Evolutionary conservation across 2,888 invertebrate species (phyloP), one percentile per base, ranked within the genome.

Genomic region (Pristionchus exspectatus): DNA sequence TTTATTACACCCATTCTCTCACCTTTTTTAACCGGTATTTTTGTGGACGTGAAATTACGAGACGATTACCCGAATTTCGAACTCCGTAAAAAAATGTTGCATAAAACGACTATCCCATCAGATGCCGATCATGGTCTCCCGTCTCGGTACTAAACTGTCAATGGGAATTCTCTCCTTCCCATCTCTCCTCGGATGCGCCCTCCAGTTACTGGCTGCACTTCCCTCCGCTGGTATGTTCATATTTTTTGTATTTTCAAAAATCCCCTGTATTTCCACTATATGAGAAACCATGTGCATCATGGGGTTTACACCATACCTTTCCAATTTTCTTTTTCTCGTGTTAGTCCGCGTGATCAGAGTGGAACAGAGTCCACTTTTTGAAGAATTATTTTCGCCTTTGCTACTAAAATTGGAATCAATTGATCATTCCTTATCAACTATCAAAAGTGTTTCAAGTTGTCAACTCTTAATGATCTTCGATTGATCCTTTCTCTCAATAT

Each of bases 71-170:
- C n/a, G n/a, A n/a, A n/a, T n/a, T n/a, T n/a, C n/a, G n/a, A n/a
- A n/a, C n/a, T n/a, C n/a, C n/a, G n/a, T n/a, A n/a, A n/a, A n/a
- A n/a, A n/a, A n/a, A n/a, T n/a, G n/a, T n/a, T n/a, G n/a, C n/a
- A n/a, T n/a, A n/a, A n/a, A n/a, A n/a, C n/a, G n/a, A n/a, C n/a
- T n/a, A n/a, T n/a, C n/a, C n/a, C n/a, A 91, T 87, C 81, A 94
- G 94, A 93, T 94, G n/a, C 94, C 94, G 3, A 90, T 91, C 84
- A 86, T 94, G 63, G 92, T 93, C 7, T 90, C 91, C 44, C 92
- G 90, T 66, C 77, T 94, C 83, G 94, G 94, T 54, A 93, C 94
- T 14, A 93, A 93, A 87, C 85, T 87, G 30, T 90, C 94, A 10
- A 91, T 93, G 90, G 90, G 91, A 44, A 88, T 92, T 81, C 93